Base-by-base conservation (phyloP, 1,140 invertebrate species). In the Melitaea cinxia region DNA sequence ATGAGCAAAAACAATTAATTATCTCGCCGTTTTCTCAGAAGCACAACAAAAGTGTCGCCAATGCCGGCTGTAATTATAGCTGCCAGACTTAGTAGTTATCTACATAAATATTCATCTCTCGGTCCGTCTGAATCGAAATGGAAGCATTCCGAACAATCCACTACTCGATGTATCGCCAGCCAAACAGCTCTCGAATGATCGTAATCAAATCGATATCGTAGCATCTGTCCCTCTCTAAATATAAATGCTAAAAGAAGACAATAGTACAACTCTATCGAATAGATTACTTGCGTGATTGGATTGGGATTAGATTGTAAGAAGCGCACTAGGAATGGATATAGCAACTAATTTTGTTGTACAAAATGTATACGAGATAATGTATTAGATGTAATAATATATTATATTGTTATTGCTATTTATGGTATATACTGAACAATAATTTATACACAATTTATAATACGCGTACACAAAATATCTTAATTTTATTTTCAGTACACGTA, bases 31-130 rank as follows among this genome's bases (percentile, higher is more conserved):
- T 49, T 65, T 56, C 62, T 65, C 54, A 65, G 62, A 57, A 57
- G 54, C 62, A 37, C 54, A 49, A 65, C 62, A 57, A 65, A 65
- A 65, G 45, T 47, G 58, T 60, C 58, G 58, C 62, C 62, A 55
- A 57, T 52, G 62, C 62, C 52, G 45, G 45, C 62, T 56, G 58
- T 61, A 67, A 61, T 61, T 67, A 67, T 67, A 57, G 58, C 65
- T 67, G 33, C 55, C 58, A 67, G 53, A 67, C 52, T 61, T 26
- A 21, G 53, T 23, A n/a, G n/a, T n/a, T n/a, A n/a, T n/a, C n/a
- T n/a, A 57, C 58, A 68, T 68, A 68, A 68, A 68, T 68, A 68
- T 68, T 68, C 59, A 62, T 62, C 45, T 50, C 30, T 39, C 4
- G 37, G 54, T 39, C 37, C 24, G 35, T 52, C 55, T 49, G 63